Base-by-base conservation (phyloP, 2,888 invertebrate genomes). In the Aphodius granarius region DNA sequence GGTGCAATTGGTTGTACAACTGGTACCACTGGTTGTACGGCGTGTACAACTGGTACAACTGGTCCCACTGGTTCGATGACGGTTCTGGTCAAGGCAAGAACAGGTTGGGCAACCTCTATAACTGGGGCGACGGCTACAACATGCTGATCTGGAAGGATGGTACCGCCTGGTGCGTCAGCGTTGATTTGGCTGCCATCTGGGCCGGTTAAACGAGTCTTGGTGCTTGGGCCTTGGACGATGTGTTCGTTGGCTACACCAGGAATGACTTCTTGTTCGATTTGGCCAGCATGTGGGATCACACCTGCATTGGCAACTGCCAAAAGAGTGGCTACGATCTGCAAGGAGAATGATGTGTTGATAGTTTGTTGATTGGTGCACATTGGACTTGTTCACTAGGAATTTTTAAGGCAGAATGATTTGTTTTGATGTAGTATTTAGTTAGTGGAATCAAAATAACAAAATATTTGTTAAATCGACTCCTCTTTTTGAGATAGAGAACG, bases 141-240 rank as follows among this genome's bases (percentile, higher is more conserved):
- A 65, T n/a, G 43, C 66, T 73, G 73, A 17, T 73, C 73, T 15
- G 77, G 63, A 9, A 77, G 21, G 68, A 79, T 74, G 15, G 63
- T 72, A 15, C 76, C 79, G 19, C 79, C 79, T 66, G 79, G 78
- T 66, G 78, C 78, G 19, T 77, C 73, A 5, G 79, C 78, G 43
- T 73, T 75, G 22, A 79, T 78, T 72, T 74, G 71, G 66, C 78
- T 79, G 20, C 79, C 79, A 63, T 79, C 79, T 15, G 78, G 75
- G 3, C 78, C 79, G 3, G 78, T 72, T 18, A 79, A 73, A 20
- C 73, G 66, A 17, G 79, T 72, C 19, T 78, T 78, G n/a, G 76
- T 77, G 65, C 79, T 79, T 65, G 79, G 79, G 9, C 79, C 78
- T 78, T 78, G 78, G 62, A 78, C 71, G 64, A 75, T 70, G 19